A percentile compares a stretch with the other conserved stretches of the same genome.
phyloP scores from a whole-genome alignment of 2,797 vertebrate species.

The Tiaroga cobitis region DNA sequence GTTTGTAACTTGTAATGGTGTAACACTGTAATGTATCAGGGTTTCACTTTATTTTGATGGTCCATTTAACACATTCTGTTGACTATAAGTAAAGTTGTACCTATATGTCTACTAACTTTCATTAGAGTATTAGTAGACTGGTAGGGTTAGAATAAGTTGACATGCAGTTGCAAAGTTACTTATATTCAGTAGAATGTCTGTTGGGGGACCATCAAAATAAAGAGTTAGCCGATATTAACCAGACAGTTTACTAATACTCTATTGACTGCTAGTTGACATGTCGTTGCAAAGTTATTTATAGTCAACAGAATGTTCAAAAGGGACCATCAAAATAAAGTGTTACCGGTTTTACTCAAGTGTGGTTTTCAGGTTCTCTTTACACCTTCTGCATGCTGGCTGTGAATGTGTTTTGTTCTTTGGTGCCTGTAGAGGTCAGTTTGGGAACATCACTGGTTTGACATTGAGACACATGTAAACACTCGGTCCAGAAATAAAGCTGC shows the following conservation, averaged over 20 bases:
- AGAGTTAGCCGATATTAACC: background rate
- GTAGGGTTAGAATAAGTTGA: background rate
- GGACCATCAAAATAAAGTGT: background rate
- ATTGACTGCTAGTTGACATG: background rate
- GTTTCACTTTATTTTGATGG: no score
- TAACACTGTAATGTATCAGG: no score
- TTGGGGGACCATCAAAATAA: background rate
- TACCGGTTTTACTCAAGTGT: background rate
- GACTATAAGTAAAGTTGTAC: no score
- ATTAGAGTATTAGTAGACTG: no score
- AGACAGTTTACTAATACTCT: no score
- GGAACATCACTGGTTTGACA: background rate
- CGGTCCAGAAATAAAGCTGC: constrained; percentile 49
- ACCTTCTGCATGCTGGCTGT: background rate
- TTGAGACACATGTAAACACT: constrained; percentile 22
- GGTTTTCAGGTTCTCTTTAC: no score
- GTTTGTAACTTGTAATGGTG: no score
- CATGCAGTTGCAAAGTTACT: background rate
- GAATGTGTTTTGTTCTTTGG: background rate
- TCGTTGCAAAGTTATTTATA: background rate
- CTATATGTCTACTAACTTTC: no score
- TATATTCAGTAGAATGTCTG: background rate
- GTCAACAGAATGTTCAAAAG: background rate
- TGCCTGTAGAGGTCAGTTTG: background rate
- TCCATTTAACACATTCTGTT: no score